Base-by-base conservation (phyloP, 2,797 vertebrate species). In the Protonibea diacanthus region DNA sequence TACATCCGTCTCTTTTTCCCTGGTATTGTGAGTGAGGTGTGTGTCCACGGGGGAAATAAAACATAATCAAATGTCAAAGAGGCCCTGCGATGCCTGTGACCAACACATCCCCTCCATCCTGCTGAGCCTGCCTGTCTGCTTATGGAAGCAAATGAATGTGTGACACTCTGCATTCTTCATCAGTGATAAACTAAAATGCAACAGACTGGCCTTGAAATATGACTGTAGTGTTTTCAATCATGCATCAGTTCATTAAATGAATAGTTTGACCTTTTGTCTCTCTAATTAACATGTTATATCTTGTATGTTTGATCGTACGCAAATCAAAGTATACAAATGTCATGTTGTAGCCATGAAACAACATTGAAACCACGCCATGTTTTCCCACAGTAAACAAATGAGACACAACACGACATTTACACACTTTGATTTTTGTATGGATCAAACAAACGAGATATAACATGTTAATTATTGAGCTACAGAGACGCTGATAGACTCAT, bases 51-150 rank as follows among this genome's bases (percentile, higher is more conserved):
- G 33, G 74, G 81, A 85, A 87, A 88, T 81, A 38, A 61, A 83
- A 65, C 33, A 66, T 40, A 58, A 83, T 81, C 14, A 86, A 88
- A 82, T 76, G 82, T 86, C 79, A 88, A 67, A 64, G 81, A 84
- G 14, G 25, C 45, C 72, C 57, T 78, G 77, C 3, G 17, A 76
- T 15, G 74, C 55, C 48, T 68, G 68, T 64, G 68, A 81, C 58
- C 67, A 84, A 23, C 63, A 23, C 63, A 64, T 60, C 33, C 29
- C 58, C 62, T 72, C 44, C 15, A 63, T 42, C 81, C 73, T 33
- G 64, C 78, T 84, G 69, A 14, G 61, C 40, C 52, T 25, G 51
- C 45, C 47, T 69, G 52, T 53, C 55, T 73, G 71, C 64, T 60
- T 11, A 48, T 27, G 29, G 53, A 58, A 49, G 53, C 10, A 71